phyloP scores from a whole-genome alignment of 2,797 vertebrate species.

The Phoeniculus purpureus region DNA sequence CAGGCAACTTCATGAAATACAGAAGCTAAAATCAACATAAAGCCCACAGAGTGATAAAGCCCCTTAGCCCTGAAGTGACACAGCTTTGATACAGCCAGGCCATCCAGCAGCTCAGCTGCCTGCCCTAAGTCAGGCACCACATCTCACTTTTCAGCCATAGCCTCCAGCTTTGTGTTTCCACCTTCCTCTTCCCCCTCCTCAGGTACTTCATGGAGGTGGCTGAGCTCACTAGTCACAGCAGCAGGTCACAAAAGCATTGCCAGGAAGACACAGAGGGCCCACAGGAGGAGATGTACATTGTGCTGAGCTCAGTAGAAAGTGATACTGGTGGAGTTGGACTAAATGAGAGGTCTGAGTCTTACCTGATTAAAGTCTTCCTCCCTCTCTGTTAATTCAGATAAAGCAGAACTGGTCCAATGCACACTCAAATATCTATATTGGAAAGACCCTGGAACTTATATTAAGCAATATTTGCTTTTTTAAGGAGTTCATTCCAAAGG shows the following conservation, averaged over 20 bases:
- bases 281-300: background rate
- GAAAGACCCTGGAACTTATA: background rate
- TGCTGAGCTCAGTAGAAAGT: background rate
- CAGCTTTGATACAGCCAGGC: background rate
- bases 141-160: background rate
- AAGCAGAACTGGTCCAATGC: background rate
- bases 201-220: background rate
- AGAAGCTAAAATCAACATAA: background rate
- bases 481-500: background rate
- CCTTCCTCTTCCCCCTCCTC: background rate
- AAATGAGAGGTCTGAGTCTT: background rate
- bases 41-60: background rate
- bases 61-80: background rate
- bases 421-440: background rate
- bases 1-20: background rate
- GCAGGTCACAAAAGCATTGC: background rate
- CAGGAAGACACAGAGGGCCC: background rate
- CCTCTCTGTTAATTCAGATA: background rate
- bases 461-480: conserved; percentile 8
- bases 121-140: background rate
- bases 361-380: background rate
- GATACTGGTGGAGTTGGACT: background rate
- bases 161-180: background rate
- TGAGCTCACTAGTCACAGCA: background rate
- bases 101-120: background rate